Evolutionary conservation across 2,113 vertebrate genomes (phyloP), one percentile per base, ranked within the genome.

Genomic region (Mesitornis unicolor): DNA sequence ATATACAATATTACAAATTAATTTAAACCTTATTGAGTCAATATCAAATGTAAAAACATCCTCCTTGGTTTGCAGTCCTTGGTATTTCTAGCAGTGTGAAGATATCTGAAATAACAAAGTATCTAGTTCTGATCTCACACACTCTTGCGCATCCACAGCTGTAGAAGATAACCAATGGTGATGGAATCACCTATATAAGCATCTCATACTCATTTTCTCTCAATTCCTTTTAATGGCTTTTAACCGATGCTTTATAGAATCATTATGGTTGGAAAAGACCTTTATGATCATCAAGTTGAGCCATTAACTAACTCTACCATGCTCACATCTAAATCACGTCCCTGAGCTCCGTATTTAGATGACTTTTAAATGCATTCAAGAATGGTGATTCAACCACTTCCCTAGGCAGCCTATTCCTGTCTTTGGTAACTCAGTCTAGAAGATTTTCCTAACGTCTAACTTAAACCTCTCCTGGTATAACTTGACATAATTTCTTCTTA

Each of bases 51-150:
- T 43, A 8, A 48, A 76, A 64, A 86, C 29, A 0, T 60, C 38
- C 7, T 68, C 18, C 22, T 64, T 75, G 19, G 4, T 54, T 75
- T 47, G 8, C 11, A 38, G 11, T 35, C 22, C 17, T 73, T 79
- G 3, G 14, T 42, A 42, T 25, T 6, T 33, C 12, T 38, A 31
- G 43, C 7, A 84, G 6, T 4, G 8, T 82, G 42, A 16, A 78
- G 16, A 50, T 6, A 84, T 16, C 19, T 38, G 26, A 87, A 82
- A 63, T 54, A 63, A 50, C 0, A 0, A 42, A 2, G 1, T 56
- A 22, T 2, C 11, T 40, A 16, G 3, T 31, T 85, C 53, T 35
- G 17, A 31, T 56, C 38, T 87, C 50, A 74, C n/a, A 48, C 1
- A 53, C 13, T 53, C 8, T 59, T 80, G 65, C 84, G 10, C 16